Base-by-base conservation (phyloP, 1,140 invertebrate species). In the Papilio polytes region DNA sequence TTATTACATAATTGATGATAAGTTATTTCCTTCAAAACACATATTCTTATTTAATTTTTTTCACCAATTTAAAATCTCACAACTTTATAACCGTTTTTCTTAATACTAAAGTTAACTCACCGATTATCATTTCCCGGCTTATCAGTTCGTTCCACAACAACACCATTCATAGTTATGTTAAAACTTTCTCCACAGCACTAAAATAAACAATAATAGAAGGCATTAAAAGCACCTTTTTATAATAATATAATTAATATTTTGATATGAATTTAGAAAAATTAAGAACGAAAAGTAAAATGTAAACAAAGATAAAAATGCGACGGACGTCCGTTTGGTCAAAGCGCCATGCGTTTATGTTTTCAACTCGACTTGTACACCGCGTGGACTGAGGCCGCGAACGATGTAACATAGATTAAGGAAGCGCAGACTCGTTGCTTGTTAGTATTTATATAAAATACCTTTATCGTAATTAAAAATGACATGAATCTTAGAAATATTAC, bases 71-170 rank as follows among this genome's bases (percentile, higher is more conserved):
- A 36, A 36, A 36, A 36, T 36, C 31, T 36, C 31, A 26, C 26
- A 36, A 36, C 31, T 36, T 36, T 36, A 36, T 4, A 36, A 36
- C 31, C 3, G 31, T 36, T 36, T 36, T 36, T 36, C 31, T 36
- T 36, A 36, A 3, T 36, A 36, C 4, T 36, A 0, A n/a, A 26
- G n/a, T 66, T n/a, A 81, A 80, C 84, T 84, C 53, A 87, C 87
- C 85, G 87, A 83, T 87, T 85, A 80, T 83, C 78, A 81, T 84
- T 82, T 83, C 81, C 87, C 81, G 84, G 85, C 84, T 83, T 85
- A 83, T 83, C 83, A 53, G 74, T 51, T 44, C 79, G 73, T 46
- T 86, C 83, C 56, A 84, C 48, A 10, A 85, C 70, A 66, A 87
- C 78, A 72, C 86, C 85, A 84, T 87, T 89, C 87, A 89, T 87